phyloP scores from a whole-genome alignment of 2,113 vertebrate genomes.

The Sylvietta virens region DNA sequence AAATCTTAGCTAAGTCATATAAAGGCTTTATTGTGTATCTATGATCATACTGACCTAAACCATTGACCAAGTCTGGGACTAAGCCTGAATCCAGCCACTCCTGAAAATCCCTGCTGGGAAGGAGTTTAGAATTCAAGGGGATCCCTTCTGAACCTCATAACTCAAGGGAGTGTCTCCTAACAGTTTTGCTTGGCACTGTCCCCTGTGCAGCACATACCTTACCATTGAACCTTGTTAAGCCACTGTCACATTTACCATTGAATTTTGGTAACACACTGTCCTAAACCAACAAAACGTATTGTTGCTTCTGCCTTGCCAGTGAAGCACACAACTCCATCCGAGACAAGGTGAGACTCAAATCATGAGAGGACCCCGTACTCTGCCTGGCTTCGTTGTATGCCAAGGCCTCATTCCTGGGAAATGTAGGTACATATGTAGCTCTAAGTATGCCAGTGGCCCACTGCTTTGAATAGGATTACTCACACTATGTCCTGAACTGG shows the following conservation, averaged over 20 bases:
- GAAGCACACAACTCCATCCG: accelerated
- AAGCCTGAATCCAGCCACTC: not conserved
- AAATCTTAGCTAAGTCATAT: not conserved
- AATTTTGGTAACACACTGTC: not conserved
- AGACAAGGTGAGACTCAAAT: not conserved
- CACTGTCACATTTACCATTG: not conserved
- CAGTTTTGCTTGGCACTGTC: not conserved
- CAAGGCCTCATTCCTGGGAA: not conserved
- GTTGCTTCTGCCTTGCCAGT: not conserved
- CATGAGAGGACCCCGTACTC: no score
- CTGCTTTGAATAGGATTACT: not conserved
- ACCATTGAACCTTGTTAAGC: not conserved
- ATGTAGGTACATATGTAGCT: not conserved
- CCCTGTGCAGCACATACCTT: not conserved
- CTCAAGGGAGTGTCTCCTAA: not conserved
- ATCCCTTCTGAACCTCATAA: not conserved
- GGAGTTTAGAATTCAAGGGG: not conserved
- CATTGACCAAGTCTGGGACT: not conserved
- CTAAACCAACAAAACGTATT: not conserved
- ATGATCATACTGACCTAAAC: not conserved
- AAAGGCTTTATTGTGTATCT: not conserved
- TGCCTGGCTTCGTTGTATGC: not conserved
- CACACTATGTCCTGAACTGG: not conserved
- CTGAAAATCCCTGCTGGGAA: not conserved
- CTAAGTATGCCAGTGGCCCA: not conserved